Base-by-base conservation (phyloP, 2,888 invertebrate species). In the Nomada goodeniana region DNA sequence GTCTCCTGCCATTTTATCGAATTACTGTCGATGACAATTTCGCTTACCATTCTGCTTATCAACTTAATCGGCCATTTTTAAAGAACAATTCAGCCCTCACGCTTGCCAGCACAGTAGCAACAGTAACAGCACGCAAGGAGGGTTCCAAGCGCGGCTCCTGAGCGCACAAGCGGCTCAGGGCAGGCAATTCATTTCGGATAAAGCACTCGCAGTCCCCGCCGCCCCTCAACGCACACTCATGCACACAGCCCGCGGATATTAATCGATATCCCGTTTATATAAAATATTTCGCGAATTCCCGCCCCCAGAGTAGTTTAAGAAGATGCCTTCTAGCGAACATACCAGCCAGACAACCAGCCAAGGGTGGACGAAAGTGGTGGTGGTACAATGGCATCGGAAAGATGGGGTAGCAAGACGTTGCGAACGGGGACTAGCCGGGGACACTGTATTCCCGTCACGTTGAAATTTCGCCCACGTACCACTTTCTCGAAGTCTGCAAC, bases 381-480 rank as follows among this genome's bases (percentile, higher is more conserved):
- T 23, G 44, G 50, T 63, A 52, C 15, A 23, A 23, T 20, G 55
- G 42, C 42, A 23, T 15, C 23, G 72, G 73, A 57, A 78, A 73
- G 82, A 81, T 63, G 74, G 72, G 75, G 76, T 57, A 76, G 64
- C 50, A 60, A 76, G 74, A 59, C 53, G 76, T 63, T 64, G 23
- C 42, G 23, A 44, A 23, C 67, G 47, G 64, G 9, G 70, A 63
- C 78, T 50, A 57, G 76, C 59, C 69, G 60, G 76, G 82, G 83
- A 77, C 88, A 83, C 83, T 89, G 88, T 85, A 88, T 88, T 89
- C 89, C 60, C 88, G 89, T 89, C 88, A 89, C 88, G 89, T 91
- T 80, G 86, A 86, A 90, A 91, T 91, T 91, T 91, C 86, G 86
- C 70, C 89, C 91, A 90, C 91, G 91, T 91, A 89, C 86, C 88